Percentiles rank a stretch among this genome's conserved stretches.
Evolutionary conservation across 2,888 invertebrate species (phyloP).

Genomic region (Andricus quercusramuli): DNA sequence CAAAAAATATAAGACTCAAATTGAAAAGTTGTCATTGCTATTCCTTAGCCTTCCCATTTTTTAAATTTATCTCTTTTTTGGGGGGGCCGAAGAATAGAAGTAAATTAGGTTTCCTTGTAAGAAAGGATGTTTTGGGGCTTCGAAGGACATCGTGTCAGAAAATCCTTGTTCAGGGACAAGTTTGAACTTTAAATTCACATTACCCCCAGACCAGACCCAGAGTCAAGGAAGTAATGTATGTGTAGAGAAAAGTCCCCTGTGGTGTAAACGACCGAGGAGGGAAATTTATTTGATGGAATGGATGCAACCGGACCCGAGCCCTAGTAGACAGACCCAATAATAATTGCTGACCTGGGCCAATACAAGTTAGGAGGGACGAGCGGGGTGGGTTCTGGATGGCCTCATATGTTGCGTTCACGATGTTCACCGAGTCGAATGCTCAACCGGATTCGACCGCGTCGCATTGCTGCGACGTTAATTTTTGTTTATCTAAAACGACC

Average conservation of each 20-base stretch:
- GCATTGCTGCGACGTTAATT: slow-evolving; percentile 29
- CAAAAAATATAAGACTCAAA: no score
- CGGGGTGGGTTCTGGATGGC: slow-evolving; percentile 22
- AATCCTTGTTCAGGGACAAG: background rate
- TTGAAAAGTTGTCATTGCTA: no score
- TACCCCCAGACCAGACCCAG: background rate
- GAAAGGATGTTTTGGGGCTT: background rate
- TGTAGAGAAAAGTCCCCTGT: background rate
- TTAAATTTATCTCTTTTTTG: background rate
- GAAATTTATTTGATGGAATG: slow-evolving; percentile 22
- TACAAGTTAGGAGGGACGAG: background rate
- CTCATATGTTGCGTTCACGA: slow-evolving; percentile 25
- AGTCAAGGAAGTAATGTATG: slow-evolving; percentile 4
- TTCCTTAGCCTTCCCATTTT: no score
- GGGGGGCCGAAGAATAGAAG: no score
- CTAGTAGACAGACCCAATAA: slow-evolving; percentile 1
- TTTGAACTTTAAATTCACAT: background rate
- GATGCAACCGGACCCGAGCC: slow-evolving; percentile 7
- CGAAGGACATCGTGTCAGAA: background rate
- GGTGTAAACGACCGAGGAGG: background rate
- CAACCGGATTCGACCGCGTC: slow-evolving; percentile 34
- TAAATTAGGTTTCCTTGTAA: background rate
- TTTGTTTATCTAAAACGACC: slow-evolving; percentile 40
- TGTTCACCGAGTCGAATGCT: slow-evolving; percentile 8
- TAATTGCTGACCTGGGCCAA: slow-evolving; percentile 36